Evolutionary conservation across 2,113 vertebrate genomes (phyloP), one percentile per base, ranked within the genome.

Genomic region (Mastomys natalensis): DNA sequence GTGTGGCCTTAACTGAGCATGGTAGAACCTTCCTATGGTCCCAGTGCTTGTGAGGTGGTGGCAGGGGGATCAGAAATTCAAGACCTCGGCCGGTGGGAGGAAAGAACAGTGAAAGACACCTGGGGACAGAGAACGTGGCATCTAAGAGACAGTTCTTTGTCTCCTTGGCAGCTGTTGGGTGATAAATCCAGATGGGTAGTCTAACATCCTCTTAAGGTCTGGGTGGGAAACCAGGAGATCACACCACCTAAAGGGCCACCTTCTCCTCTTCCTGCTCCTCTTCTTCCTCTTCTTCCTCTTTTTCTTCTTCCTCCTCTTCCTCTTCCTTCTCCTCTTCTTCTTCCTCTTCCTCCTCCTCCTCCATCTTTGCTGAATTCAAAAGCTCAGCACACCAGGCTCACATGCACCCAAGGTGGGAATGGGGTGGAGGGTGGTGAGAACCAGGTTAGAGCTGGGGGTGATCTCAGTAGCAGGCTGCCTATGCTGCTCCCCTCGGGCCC

Each of bases 221-320:
- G 24, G 84, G 40, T 60, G 53, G 62, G 13, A 2, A 13, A n/a
- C n/a, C 15, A 45, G 34, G 22, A 82, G 48, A 68, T 1, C 0
- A 0, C 13, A 16, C 45, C 11, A 0, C 31, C 17, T 5, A 24
- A 53, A 26, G 16, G 43, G 1, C 22, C 8, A 1, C 53, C 21
- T 58, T 5, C 29, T 8, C 7, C 55, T 64, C 62, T 7, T 72
- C 51, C 15, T 64, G 5, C 22, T 6, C 10, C 48, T 34, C 29
- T 1, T 40, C 53, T 22, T 21, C 5, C 48, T 11, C 37, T 37
- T 19, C 19, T 1, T 60, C 58, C 58, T 22, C 22, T 2, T 22
- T 60, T 13, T 29, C 10, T 4, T 60, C 58, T 7, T 60, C 21
- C 22, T 24, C 60, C 22, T 24, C 22, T 7, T 9, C 7, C 22